Conservation (phyloP, 1,140 invertebrate species). For the Thaumetopoea pityocampa region DNA sequence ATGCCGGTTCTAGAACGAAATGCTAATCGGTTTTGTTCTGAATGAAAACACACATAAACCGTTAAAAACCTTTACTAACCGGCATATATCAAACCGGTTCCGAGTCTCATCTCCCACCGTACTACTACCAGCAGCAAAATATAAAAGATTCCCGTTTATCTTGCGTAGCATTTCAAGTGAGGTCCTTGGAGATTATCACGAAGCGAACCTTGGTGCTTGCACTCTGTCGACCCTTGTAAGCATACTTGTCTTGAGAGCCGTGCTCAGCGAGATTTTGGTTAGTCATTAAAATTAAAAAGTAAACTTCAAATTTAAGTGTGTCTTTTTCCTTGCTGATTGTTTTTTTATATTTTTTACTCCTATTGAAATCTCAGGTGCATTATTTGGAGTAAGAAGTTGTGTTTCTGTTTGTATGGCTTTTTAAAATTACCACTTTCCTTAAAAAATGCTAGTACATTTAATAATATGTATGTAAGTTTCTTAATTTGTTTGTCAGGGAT, state of each 20-base stretch:
- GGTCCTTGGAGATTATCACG: slow-evolving; percentile 40
- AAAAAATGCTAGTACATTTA: too few relatives aligned
- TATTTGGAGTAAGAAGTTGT: too few relatives aligned
- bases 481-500: too few relatives aligned
- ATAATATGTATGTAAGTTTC: too few relatives aligned
- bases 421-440: too few relatives aligned
- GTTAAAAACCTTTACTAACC: too few relatives aligned
- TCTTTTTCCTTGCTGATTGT: slow-evolving; percentile 3
- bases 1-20: too few relatives aligned
- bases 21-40: too few relatives aligned
- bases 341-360: neutral
- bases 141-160: slow-evolving; percentile 37
- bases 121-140: slow-evolving; percentile 21
- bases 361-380: too few relatives aligned
- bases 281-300: slow-evolving; percentile 58
- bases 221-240: slow-evolving; percentile 40
- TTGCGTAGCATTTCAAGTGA: slow-evolving; percentile 39
- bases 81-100: too few relatives aligned
- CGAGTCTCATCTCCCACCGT: slow-evolving; percentile 14
- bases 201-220: slow-evolving; percentile 35
- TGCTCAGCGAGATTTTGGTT: slow-evolving; percentile 43
- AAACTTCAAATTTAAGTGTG: slow-evolving; percentile 18
- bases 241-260: slow-evolving; percentile 34
- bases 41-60: too few relatives aligned
- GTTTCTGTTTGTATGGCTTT: too few relatives aligned